Base-by-base conservation (phyloP, 2,113 vertebrate genomes). In the Semicossyphus pulcher region DNA sequence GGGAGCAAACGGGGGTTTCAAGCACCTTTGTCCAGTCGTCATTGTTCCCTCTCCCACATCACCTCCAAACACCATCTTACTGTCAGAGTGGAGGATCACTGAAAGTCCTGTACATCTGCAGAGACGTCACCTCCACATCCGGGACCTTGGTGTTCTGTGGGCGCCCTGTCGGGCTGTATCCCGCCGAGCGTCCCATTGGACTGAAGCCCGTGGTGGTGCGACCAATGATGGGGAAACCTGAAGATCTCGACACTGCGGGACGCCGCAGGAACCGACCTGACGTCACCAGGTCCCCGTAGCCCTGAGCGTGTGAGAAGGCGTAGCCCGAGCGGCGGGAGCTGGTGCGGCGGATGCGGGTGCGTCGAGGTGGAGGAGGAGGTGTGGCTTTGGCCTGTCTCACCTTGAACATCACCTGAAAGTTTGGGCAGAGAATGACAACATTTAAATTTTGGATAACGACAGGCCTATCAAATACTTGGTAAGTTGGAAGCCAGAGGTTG, bases 211-310 rank as follows among this genome's bases (percentile, higher is more conserved):
- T 53, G 49, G 86, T 76, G 54, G 89, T 9, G 28, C 92, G 92
- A 0, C 89, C 91, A 0, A 64, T 26, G 15, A 85, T 54, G 32
- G 72, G 9, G 16, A 93, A 87, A 2, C 83, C 86, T 0, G 87
- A 63, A 4, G 92, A 26, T 1, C 69, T 72, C 0, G 81, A 16
- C 5, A 65, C n/a, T 1, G 88, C 87, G 0, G 88, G 86, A 1
- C 92, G 89, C 14, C 94, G 88, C 86, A 96, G 89, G 76, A 95
- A 97, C 21, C 94, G 93, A 1, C 95, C 93, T 0, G 97, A 99
- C 16, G 95, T 98, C 74, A 99, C 96, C 76, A 98, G 95, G 26
- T 95, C 94, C 2, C 97, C 97, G 1, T 98, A 98, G 75, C 97
- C 98, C 0, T 95, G 93, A 1, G 94, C 89, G 39, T 99, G 98